Evolutionary conservation across 2,113 vertebrate genomes (phyloP).

Genomic region (Ifrita kowaldi): DNA sequence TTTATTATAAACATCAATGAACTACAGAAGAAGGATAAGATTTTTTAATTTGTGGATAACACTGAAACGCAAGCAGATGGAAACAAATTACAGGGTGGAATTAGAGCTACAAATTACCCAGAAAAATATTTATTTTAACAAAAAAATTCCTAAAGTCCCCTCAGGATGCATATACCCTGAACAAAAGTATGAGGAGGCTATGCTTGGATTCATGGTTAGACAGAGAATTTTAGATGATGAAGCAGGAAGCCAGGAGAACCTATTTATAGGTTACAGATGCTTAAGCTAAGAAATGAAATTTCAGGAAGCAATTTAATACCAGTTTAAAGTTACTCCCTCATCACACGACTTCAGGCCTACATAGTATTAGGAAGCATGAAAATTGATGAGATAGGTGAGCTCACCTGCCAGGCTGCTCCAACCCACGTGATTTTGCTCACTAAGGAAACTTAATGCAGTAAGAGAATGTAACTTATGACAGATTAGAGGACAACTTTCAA

Average conservation of each 20-base stretch:
- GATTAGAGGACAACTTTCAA: not conserved
- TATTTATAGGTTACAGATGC: not conserved
- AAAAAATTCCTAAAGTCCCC: not conserved
- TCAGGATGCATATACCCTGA: not conserved
- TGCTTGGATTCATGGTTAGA: not conserved
- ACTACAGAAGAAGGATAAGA: not conserved
- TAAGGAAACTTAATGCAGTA: not conserved
- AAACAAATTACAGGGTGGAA: not conserved
- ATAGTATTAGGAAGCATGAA: not conserved
- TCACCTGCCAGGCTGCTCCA: not conserved
- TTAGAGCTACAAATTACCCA: not conserved
- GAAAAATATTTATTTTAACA: not conserved
- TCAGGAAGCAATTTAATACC: not conserved
- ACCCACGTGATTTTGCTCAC: not conserved
- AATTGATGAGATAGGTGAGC: not conserved
- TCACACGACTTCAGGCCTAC: not conserved
- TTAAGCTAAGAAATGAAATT: not conserved
- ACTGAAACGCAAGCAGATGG: not conserved
- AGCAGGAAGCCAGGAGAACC: not conserved
- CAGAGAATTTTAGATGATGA: not conserved
- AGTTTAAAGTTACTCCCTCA: not conserved
- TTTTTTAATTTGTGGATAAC: not conserved
- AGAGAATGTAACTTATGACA: not conserved
- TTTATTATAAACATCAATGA: not conserved
- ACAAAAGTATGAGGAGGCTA: not conserved